Base-by-base conservation (phyloP, 2,113 vertebrate species). In the Chitala chitala region DNA sequence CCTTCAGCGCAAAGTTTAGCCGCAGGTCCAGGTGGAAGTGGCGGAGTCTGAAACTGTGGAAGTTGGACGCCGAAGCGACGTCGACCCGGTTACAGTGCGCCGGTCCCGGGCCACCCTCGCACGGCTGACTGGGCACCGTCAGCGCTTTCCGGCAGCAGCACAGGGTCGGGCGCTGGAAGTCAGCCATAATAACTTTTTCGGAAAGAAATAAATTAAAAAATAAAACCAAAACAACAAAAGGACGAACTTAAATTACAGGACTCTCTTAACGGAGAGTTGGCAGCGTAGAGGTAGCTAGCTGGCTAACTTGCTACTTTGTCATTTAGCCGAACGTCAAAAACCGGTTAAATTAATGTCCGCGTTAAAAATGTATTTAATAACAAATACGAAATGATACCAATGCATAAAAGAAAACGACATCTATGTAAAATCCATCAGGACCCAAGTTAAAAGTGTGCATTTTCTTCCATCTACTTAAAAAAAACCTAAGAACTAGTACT, bases 11-110 rank as follows among this genome's bases (percentile, higher is more conserved):
- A 46, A 94, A 94, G 86, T 94, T 92, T 65, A 96, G 77, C 82
- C 92, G 89, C 78, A 94, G 89, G 82, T 92, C 94, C 78, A 96
- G 88, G 84, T 94, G 94, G 83, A 96, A 90, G 86, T 96, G 95
- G 33, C 85, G 83, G 76, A 94, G 89, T 78, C 82, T 86, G 86
- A 95, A 96, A 84, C 88, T 87, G 82, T 87, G 83, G 78, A 93
- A 92, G 90, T 93, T 96, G 2, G 93, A 94, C 1, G 92, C 93
- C 2, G 95, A 95, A 0, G 94, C 94, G 73, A 94, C 90, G 79
- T 96, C 95, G 75, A 92, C 12, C 15, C 86, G 81, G 69, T 81
- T 87, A 81, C 84, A 77, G 80, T 83, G 82, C 76, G 83, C 82
- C 79, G 85, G 79, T 80, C 80, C 77, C 26, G 72, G 59, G 82